These are phyloP conservation scores for Neotragus pygmaeus DNA, from an alignment of 2,113 vertebrate species.

Conservation along the genomic window DNA sequence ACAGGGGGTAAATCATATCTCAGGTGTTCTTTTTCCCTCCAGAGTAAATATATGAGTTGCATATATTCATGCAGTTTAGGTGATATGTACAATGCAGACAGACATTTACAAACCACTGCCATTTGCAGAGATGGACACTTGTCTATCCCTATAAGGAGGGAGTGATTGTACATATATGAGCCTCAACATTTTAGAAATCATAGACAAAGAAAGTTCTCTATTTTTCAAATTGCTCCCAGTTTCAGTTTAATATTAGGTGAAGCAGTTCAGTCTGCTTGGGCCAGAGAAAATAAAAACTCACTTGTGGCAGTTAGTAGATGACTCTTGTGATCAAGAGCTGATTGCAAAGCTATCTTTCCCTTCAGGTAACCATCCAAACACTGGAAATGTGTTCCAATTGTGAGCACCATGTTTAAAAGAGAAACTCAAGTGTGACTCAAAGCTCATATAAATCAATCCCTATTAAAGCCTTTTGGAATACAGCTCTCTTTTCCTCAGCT, in stretches of 20 bases:
- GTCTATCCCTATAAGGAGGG: neutral
- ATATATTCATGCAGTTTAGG: neutral
- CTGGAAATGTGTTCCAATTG: neutral
- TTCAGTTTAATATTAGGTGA: constrained; percentile 5
- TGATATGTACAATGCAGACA: neutral
- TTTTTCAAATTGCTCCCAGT: neutral
- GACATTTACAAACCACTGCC: neutral
- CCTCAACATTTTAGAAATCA: neutral
- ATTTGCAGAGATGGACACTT: neutral
- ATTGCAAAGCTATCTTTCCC: neutral
- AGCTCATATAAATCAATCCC: constrained; percentile 39
- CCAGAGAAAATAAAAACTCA: neutral
- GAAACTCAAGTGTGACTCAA: constrained; percentile 6
- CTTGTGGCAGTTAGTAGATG: neutral
- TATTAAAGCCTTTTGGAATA: constrained; percentile 15
- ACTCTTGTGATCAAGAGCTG: neutral
- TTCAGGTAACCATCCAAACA: neutral
- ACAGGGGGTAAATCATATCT: neutral
- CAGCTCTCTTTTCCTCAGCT: neutral
- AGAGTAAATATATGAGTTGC: neutral
- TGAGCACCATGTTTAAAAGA: neutral
- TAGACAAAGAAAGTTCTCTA: neutral
- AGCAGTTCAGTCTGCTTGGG: neutral
- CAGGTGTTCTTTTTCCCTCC: neutral
- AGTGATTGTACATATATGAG: neutral